phyloP scores from a whole-genome alignment of 2,888 invertebrate genomes.

The Lamellibrachia columna region DNA sequence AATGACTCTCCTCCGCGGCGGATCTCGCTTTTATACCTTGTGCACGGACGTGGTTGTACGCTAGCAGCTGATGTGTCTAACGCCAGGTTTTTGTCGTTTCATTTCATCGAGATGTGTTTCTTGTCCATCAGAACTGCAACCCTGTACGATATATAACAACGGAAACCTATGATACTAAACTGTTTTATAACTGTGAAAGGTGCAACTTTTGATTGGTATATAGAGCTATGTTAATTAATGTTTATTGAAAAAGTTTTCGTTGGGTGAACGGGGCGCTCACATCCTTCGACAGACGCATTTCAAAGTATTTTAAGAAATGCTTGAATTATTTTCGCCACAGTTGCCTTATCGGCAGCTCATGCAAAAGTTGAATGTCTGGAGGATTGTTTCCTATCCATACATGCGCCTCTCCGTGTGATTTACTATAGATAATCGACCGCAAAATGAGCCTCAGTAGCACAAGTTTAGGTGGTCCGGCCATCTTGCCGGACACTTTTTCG shows the following conservation, averaged over 20 bases:
- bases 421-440: not conserved
- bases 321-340: not conserved
- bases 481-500: not conserved
- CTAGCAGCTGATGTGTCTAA: not conserved
- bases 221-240: not conserved
- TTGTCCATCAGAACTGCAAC: not conserved
- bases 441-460: not conserved
- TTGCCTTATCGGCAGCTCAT: not conserved
- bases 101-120: not conserved
- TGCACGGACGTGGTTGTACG: constrained; percentile 28
- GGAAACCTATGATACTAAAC: not conserved
- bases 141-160: not conserved
- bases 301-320: not conserved
- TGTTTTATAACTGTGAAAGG: not conserved
- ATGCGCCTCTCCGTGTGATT: not conserved
- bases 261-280: not conserved
- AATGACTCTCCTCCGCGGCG: not conserved
- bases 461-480: not conserved
- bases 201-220: not conserved
- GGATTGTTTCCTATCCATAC: not conserved
- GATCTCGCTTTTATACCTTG: constrained; percentile 1
- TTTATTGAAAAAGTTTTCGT: not conserved
- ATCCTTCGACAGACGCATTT: not conserved
- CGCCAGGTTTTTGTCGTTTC: not conserved
- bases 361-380: not conserved